These are phyloP conservation scores for Sarcophaga variegata DNA, from an alignment of 2,888 invertebrate species.

Conservation along the genomic window DNA sequence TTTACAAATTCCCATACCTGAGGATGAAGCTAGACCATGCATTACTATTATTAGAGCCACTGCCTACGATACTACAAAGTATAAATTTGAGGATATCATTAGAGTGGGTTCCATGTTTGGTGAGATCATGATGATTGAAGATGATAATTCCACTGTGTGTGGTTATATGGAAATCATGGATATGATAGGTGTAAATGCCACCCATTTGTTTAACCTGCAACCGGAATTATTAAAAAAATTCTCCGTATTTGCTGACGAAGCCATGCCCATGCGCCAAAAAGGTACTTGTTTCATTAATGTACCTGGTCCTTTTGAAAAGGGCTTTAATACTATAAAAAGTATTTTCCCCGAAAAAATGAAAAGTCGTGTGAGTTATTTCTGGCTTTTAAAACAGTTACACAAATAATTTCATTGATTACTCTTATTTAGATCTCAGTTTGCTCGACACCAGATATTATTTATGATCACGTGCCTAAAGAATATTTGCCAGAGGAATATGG, in stretches of 20 bases:
- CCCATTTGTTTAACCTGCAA: conserved; percentile 84
- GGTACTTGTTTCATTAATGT: conserved; percentile 85
- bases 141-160: conserved; percentile 84
- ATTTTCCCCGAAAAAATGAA: conserved; percentile 86
- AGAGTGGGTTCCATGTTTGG: conserved; percentile 85
- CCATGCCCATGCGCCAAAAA: conserved; percentile 85
- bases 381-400: background rate
- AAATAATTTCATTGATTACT: conserved; percentile 2
- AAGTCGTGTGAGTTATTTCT: conserved; percentile 83
- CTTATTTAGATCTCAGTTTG: conserved; percentile 83
- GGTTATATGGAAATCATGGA: conserved; percentile 85
- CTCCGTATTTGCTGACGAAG: conserved; percentile 84
- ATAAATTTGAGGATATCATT: conserved; percentile 83
- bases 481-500: conserved; percentile 86
- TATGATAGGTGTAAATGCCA: conserved; percentile 83
- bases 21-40: conserved; percentile 82
- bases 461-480: conserved; percentile 84
- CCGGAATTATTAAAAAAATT: conserved; percentile 85
- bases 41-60: conserved; percentile 83
- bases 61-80: conserved; percentile 82
- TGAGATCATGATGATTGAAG: conserved; percentile 85
- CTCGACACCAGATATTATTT: conserved; percentile 84
- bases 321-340: conserved; percentile 84
- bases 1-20: conserved; percentile 77
- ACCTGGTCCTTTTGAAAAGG: conserved; percentile 84